These are phyloP conservation scores for Trachymyrmex cornetzi DNA, from an alignment of 1,140 invertebrate genomes.

Conservation along the genomic window DNA sequence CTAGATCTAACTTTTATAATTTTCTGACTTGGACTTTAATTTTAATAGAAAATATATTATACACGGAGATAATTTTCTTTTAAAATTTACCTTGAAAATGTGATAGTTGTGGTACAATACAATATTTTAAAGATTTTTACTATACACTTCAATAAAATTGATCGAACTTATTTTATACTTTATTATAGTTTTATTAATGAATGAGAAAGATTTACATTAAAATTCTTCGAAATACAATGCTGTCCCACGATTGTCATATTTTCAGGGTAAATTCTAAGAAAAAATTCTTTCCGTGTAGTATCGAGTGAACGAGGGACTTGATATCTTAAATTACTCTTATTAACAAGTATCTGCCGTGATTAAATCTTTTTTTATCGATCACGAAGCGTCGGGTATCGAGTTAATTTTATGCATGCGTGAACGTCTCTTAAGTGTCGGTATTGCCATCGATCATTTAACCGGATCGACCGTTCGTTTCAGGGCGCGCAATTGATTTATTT, in stretches of 20 bases:
- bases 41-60: background rate
- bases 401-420: constrained; percentile 40
- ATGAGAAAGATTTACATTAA: too few relatives aligned
- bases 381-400: background rate
- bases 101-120: too few relatives aligned
- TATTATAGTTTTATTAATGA: too few relatives aligned
- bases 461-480: constrained; percentile 59
- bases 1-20: background rate
- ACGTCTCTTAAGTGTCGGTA: constrained; percentile 26
- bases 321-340: background rate
- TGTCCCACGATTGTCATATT: too few relatives aligned
- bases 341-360: background rate
- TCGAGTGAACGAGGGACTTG: background rate
- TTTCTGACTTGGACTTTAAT: background rate
- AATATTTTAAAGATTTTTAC: too few relatives aligned
- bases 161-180: too few relatives aligned
- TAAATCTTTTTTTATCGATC: constrained; percentile 13
- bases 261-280: too few relatives aligned
- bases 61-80: too few relatives aligned
- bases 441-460: constrained; percentile 70
- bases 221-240: too few relatives aligned
- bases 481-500: constrained; percentile 70
- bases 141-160: too few relatives aligned
- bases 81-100: too few relatives aligned
- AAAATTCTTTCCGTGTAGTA: too few relatives aligned